phyloP scores from a whole-genome alignment of 2,113 vertebrate species.

The Albula glossodonta region DNA sequence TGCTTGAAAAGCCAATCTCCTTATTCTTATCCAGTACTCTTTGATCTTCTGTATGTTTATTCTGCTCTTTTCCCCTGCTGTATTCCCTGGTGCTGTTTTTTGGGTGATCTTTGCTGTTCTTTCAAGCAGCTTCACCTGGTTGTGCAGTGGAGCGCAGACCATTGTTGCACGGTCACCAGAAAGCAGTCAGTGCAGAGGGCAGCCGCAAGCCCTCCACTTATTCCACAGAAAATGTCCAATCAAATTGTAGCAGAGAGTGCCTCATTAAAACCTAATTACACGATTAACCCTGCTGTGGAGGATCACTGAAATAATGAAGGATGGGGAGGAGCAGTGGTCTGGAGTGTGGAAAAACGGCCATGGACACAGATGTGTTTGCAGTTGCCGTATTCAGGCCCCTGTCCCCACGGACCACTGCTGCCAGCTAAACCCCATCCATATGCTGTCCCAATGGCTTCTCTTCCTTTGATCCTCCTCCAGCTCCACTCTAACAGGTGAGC shows the following conservation, averaged over 20 bases:
- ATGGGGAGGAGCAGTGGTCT: not conserved
- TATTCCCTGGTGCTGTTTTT: not conserved
- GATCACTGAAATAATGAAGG: not conserved
- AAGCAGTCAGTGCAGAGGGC: not conserved
- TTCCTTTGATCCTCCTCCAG: not conserved
- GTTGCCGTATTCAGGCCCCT: not conserved
- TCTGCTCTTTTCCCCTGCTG: not conserved
- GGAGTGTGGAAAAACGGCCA: not conserved
- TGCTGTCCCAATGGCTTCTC: not conserved
- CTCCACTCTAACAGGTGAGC: not conserved
- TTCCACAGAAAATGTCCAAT: not conserved
- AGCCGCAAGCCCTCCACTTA: not conserved
- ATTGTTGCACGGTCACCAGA: not conserved
- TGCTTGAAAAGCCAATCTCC: not conserved
- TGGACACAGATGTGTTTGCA: not conserved
- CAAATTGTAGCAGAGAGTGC: not conserved
- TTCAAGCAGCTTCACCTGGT: not conserved
- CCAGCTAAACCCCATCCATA: not conserved
- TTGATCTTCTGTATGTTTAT: not conserved
- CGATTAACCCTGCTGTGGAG: not conserved
- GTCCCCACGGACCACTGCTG: not conserved
- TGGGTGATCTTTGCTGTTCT: not conserved
- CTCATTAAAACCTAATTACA: not conserved
- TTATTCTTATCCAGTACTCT: not conserved
- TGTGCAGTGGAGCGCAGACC: no score